A percentile compares a stretch with the other conserved stretches of the same genome.
Conservation (phyloP, 2,113 vertebrate species). For the Mormoops blainvillei region DNA sequence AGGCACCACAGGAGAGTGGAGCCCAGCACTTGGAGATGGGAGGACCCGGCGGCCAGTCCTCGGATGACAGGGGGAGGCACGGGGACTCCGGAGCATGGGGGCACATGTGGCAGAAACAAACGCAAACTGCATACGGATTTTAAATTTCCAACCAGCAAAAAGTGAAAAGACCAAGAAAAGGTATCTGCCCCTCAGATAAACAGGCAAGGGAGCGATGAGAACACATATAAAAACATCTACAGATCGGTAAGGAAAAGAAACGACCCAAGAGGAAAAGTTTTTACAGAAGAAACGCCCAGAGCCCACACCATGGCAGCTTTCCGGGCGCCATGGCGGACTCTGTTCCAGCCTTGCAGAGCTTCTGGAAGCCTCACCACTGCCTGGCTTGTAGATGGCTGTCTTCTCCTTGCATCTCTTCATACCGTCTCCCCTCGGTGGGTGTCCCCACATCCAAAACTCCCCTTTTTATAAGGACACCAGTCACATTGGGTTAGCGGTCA, state of each 20-base stretch:
- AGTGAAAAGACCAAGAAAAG: neutral
- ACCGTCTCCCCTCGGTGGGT: accelerated
- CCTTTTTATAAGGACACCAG: neutral
- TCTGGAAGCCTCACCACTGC: accelerated
- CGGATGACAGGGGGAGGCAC: neutral
- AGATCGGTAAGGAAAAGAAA: neutral
- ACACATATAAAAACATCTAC: neutral
- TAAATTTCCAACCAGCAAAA: neutral
- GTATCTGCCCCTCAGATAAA: accelerated
- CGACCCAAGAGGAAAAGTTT: neutral
- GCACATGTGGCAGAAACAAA: no score
- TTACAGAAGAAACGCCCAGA: neutral
- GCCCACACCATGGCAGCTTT: accelerated
- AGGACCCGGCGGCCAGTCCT: no score
- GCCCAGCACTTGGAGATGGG: accelerated
- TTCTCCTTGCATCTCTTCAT: neutral
- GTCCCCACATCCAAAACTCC: neutral
- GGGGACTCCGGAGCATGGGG: accelerated
- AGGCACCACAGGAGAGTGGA: neutral
- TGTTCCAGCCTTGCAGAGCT: neutral
- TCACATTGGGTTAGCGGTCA: no score
- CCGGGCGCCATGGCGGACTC: neutral
- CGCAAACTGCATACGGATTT: accelerated
- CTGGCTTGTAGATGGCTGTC: neutral
- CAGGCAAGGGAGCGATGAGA: neutral